These are phyloP conservation scores for Nymphalis c-album DNA, from an alignment of 2,888 invertebrate species.

Conservation along the genomic window DNA sequence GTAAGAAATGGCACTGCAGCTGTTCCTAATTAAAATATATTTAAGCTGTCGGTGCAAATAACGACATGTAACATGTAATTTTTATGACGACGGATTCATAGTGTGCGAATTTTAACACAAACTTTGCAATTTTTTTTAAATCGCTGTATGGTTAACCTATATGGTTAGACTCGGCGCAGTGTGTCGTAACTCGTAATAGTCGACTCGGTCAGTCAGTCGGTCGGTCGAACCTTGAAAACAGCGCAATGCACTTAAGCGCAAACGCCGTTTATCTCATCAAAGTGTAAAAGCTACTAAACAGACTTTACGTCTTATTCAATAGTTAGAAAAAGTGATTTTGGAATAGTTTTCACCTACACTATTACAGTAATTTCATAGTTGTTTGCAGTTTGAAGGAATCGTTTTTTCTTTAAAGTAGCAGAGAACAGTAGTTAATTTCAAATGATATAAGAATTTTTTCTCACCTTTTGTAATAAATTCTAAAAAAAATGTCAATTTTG, in stretches of 20 bases:
- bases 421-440: no score
- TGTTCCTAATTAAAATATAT: no score
- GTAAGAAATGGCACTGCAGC: no score
- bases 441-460: no score
- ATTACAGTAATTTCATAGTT: no score
- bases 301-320: background rate
- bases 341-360: no score
- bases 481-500: no score
- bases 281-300: background rate
- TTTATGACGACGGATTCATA: background rate
- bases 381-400: no score
- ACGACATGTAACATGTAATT: no score
- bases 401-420: no score
- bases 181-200: constrained; percentile 20
- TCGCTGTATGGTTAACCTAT: constrained; percentile 4
- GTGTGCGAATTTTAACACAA: background rate
- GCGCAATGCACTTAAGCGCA: constrained; percentile 20
- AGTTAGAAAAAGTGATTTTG: background rate
- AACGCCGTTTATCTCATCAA: background rate
- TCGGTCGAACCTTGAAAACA: constrained; percentile 20
- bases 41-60: no score
- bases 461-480: no score
- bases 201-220: constrained; percentile 6
- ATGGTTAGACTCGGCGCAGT: background rate
- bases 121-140: background rate